A percentile compares a stretch with the other conserved stretches of the same genome.
Conservation (phyloP, 2,797 vertebrate genomes). For the Dicrostonyx torquatus region DNA sequence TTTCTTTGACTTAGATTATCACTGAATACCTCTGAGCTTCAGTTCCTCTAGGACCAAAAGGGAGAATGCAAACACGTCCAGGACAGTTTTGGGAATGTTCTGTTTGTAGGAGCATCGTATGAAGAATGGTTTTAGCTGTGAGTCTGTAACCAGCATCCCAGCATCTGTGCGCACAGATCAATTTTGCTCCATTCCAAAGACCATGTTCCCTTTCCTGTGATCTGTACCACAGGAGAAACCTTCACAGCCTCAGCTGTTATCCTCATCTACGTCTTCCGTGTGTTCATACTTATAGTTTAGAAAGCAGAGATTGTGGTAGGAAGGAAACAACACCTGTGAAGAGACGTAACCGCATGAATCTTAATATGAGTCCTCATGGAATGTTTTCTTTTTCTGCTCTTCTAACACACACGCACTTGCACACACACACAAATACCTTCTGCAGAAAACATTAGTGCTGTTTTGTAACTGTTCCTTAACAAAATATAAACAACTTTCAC, state of each 20-base stretch:
- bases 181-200: neutral
- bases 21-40: neutral
- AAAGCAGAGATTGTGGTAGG: neutral
- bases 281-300: constrained; percentile 21
- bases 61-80: neutral
- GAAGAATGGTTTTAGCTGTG: neutral
- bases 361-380: constrained; percentile 1
- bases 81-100: neutral
- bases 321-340: neutral
- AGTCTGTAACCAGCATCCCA: neutral
- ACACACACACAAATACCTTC: neutral
- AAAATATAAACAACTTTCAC: neutral
- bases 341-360: neutral
- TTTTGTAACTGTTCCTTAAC: neutral
- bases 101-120: neutral
- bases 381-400: constrained; percentile 11
- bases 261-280: neutral
- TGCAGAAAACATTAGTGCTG: neutral
- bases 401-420: neutral
- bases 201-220: neutral
- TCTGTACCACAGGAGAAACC: neutral
- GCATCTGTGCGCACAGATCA: neutral
- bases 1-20: constrained; percentile 5
- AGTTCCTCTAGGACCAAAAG: neutral
- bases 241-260: neutral